Conservation (phyloP, 2,113 vertebrate species). For the Oreochromis tanganicae region DNA sequence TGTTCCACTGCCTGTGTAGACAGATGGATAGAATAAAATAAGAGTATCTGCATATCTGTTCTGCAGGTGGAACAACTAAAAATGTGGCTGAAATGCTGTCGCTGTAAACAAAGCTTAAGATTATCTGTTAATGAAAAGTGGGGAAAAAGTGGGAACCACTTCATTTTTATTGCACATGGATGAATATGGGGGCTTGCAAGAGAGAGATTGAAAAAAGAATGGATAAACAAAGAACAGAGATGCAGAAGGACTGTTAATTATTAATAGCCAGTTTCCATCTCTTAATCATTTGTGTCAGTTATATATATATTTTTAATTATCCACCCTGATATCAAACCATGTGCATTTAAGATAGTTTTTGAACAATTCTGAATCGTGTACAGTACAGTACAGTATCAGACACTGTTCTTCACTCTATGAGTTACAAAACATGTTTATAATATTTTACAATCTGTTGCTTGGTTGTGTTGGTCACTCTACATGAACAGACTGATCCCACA, state of each 20-base stretch:
- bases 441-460: not conserved
- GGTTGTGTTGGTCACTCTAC: not conserved
- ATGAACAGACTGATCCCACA: not conserved
- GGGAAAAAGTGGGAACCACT: not conserved
- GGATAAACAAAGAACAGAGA: not conserved
- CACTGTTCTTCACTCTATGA: not conserved
- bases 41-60: not conserved
- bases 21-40: not conserved
- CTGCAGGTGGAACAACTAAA: not conserved
- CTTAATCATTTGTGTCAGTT: not conserved
- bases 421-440: not conserved
- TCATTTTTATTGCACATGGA: not conserved
- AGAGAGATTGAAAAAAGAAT: not conserved
- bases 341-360: not conserved
- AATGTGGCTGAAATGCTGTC: not conserved
- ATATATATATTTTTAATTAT: not conserved
- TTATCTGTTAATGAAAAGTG: not conserved
- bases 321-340: not conserved
- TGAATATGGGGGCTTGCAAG: not conserved
- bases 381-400: not conserved
- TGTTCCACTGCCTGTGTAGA: not conserved
- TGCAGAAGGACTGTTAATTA: not conserved
- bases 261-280: not conserved
- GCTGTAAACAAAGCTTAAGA: not conserved
- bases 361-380: not conserved